Conservation (phyloP, 2,888 invertebrate species). For the Drosophila emarginata region DNA sequence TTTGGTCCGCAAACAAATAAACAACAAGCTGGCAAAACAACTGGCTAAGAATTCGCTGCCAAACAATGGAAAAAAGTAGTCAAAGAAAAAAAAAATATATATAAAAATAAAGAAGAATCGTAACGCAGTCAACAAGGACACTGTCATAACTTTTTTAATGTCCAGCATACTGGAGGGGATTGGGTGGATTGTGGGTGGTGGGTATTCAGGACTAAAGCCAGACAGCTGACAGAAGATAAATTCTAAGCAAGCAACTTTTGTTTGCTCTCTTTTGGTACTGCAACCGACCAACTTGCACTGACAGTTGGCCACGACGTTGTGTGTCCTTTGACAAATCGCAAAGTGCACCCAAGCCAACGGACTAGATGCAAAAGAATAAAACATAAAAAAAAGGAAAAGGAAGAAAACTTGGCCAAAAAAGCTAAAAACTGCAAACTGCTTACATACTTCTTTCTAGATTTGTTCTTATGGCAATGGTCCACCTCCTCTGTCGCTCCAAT, state of each 20-base stretch:
- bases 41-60: conserved; percentile 55
- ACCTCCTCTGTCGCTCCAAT: conserved; percentile 37
- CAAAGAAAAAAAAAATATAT: neutral
- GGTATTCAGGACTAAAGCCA: conserved; percentile 6
- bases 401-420: conserved; percentile 31
- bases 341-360: conserved; percentile 44
- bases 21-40: conserved; percentile 43
- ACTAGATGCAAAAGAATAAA: conserved; percentile 5
- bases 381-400: neutral
- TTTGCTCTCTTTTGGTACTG: conserved; percentile 52
- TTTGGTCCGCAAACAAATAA: conserved; percentile 47
- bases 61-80: conserved; percentile 39
- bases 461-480: conserved; percentile 1
- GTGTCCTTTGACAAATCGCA: conserved; percentile 58
- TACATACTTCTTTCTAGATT: conserved; percentile 45
- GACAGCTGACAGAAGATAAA: conserved; percentile 74
- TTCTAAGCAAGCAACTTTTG: conserved; percentile 73
- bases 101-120: conserved; percentile 38
- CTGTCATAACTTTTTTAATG: conserved; percentile 75
- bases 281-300: conserved; percentile 57
- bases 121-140: conserved; percentile 70
- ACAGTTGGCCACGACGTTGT: conserved; percentile 58
- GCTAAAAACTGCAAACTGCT: conserved; percentile 44
- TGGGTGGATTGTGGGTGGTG: neutral
- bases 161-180: conserved; percentile 40